A percentile compares a stretch with the other conserved stretches of the same genome.
phyloP scores from a whole-genome alignment of 2,797 vertebrate species.

The Acanthurus lineatus region DNA sequence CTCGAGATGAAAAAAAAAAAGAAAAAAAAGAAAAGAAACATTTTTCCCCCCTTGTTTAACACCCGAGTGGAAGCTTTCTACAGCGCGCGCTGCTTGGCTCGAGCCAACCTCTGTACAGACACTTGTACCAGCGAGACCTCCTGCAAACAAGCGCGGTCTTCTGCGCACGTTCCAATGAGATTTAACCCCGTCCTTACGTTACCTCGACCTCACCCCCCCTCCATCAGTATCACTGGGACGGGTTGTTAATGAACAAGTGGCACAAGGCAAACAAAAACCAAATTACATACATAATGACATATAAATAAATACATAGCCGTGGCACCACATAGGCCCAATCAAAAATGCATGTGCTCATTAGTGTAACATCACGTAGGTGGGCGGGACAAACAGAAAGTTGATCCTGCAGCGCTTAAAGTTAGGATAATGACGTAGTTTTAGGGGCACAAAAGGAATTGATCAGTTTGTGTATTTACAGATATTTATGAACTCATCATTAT shows the following conservation, averaged over 20 bases:
- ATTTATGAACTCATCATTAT: neutral
- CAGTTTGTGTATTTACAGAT: neutral
- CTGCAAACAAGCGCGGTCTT: conserved; percentile 55
- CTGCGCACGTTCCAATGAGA: conserved; percentile 63
- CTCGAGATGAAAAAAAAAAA: neutral
- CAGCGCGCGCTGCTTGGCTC: conserved; percentile 59
- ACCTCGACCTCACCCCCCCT: conserved; percentile 7
- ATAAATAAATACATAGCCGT: neutral
- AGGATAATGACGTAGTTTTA: no score
- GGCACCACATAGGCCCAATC: no score
- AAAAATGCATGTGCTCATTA: no score
- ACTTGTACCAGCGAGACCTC: conserved; percentile 68
- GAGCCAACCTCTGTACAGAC: conserved; percentile 66
- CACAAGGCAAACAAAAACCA: neutral
- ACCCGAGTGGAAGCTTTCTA: conserved; percentile 32
- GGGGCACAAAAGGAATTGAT: no score
- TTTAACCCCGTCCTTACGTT: conserved; percentile 63
- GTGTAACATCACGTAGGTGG: no score
- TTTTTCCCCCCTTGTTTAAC: conserved; percentile 7
- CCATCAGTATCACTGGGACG: neutral
- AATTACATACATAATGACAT: neutral
- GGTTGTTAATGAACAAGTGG: neutral
- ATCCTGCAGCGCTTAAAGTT: no score
- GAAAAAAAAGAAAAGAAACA: neutral
- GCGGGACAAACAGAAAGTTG: no score